These are phyloP conservation scores for Gymnoscopelus braueri DNA, from an alignment of 2,797 vertebrate species.

Conservation along the genomic window DNA sequence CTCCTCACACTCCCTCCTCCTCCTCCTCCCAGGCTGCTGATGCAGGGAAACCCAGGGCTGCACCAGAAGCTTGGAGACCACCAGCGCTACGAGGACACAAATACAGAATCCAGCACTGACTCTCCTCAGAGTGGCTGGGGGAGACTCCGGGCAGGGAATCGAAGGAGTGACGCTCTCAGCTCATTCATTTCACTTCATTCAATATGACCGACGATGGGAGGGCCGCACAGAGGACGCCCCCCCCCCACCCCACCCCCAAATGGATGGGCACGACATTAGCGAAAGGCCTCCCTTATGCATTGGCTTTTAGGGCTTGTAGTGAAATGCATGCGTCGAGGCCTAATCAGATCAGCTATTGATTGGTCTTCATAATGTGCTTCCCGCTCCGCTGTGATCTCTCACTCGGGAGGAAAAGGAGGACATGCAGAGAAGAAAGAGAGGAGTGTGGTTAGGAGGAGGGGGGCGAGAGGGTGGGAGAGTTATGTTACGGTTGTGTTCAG, in stretches of 20 bases:
- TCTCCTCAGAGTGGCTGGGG: slow-evolving; percentile 34
- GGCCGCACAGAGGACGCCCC: slow-evolving; percentile 12
- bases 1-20: slow-evolving; percentile 5
- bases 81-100: neutral
- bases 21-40: slow-evolving; percentile 70
- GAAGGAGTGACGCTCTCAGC: slow-evolving; percentile 11
- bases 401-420: slow-evolving; percentile 20
- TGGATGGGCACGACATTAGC: slow-evolving; percentile 56
- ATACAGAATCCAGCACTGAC: neutral
- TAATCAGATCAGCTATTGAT: slow-evolving; percentile 74
- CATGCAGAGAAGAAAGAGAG: slow-evolving; percentile 22
- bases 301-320: slow-evolving; percentile 57
- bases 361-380: slow-evolving; percentile 53
- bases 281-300: slow-evolving; percentile 48
- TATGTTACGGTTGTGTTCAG: slow-evolving; percentile 14
- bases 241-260: slow-evolving; percentile 45
- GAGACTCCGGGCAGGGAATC: slow-evolving; percentile 35
- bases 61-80: slow-evolving; percentile 36
- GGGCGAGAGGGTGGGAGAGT: slow-evolving; percentile 19
- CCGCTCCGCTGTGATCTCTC: slow-evolving; percentile 51
- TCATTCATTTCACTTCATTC: slow-evolving; percentile 38
- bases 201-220: slow-evolving; percentile 38
- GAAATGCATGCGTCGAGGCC: slow-evolving; percentile 52
- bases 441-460: neutral
- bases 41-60: slow-evolving; percentile 68